phyloP scores from a whole-genome alignment of 1,140 invertebrate species.

The Drosophila ohnishii region DNA sequence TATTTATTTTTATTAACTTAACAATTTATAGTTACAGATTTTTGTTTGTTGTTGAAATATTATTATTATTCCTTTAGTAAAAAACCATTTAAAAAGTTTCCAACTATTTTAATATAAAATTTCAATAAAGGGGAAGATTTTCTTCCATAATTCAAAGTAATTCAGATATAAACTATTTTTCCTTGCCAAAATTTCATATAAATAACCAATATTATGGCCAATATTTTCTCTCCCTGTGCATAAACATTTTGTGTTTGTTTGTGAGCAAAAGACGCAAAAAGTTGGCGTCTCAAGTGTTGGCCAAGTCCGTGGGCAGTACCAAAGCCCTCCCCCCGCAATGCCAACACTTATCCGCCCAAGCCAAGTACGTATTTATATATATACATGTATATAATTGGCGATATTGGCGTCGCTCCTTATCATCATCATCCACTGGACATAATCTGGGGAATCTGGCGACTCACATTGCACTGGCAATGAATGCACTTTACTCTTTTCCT shows the following conservation, averaged over 20 bases:
- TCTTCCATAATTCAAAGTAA: too few species aligned
- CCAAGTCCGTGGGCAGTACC: conserved; percentile 54
- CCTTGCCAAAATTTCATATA: not conserved
- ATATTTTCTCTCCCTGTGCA: conserved; percentile 5
- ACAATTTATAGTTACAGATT: too few species aligned
- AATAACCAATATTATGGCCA: not conserved
- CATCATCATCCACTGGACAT: conserved; percentile 28
- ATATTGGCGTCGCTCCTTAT: conserved; percentile 29
- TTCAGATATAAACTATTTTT: not conserved
- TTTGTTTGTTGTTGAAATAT: too few species aligned
- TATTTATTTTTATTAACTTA: too few species aligned
- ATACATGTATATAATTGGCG: conserved; percentile 14
- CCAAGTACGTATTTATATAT: not conserved
- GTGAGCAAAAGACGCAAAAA: conserved; percentile 33
- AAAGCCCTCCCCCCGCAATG: not conserved
- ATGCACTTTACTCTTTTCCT: conserved; percentile 25
- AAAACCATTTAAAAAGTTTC: too few species aligned
- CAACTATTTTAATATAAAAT: not conserved
- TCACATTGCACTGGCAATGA: conserved; percentile 36
- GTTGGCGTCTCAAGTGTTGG: conserved; percentile 60
- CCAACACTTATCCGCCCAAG: conserved; percentile 4
- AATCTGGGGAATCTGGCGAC: conserved; percentile 33
- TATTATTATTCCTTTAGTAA: not conserved
- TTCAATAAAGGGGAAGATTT: not conserved
- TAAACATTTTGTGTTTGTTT: conserved; percentile 29